Base-by-base conservation (phyloP, 2,888 invertebrate genomes). In the Zhuqinia jingwanae region DNA sequence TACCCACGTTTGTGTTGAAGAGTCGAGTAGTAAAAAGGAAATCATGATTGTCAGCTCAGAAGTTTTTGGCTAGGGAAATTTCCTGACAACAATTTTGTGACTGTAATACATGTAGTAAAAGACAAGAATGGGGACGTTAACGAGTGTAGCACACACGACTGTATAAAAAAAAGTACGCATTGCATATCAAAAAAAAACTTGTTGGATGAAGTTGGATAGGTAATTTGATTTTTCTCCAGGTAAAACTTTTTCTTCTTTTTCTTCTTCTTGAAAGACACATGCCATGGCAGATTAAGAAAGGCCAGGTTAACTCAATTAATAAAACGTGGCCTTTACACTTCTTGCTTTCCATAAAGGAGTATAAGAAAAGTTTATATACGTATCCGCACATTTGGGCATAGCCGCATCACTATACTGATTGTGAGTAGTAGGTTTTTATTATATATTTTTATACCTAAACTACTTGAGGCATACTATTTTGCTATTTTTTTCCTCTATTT, bases 241-340 rank as follows among this genome's bases (percentile, higher is more conserved):
- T n/a, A 27, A 11, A 63, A 63, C 63, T 63, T 63, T 27, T 63
- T 58, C 58, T 22, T 56, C 58, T n/a, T n/a, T n/a, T n/a, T n/a
- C n/a, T n/a, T n/a, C n/a, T n/a, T n/a, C n/a, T n/a, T n/a, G n/a
- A n/a, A n/a, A n/a, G n/a, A n/a, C n/a, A n/a, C 6, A 15, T 13
- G 63, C 22, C 25, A 25, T 25, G 25, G 1, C 20, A 63, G 63
- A 63, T 63, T 63, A 63, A 63, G 30, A 63, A 13, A 13, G 63
- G n/a, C n/a, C n/a, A 63, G 25, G 63, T n/a, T 63, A 63, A 63
- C 27, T 63, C 27, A 63, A 63, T 63, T 63, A 63, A 63, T 63
- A 63, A 27, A 27, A 27, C 63, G 17, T 30, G n/a, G 11, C 63
- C 13, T 13, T 13, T 13, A 1, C 13, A 63, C 13, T 27, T 25